Evolutionary conservation across 2,797 vertebrate genomes (phyloP), one percentile per base, ranked within the genome.

Genomic region (Anomalospiza imberbis): DNA sequence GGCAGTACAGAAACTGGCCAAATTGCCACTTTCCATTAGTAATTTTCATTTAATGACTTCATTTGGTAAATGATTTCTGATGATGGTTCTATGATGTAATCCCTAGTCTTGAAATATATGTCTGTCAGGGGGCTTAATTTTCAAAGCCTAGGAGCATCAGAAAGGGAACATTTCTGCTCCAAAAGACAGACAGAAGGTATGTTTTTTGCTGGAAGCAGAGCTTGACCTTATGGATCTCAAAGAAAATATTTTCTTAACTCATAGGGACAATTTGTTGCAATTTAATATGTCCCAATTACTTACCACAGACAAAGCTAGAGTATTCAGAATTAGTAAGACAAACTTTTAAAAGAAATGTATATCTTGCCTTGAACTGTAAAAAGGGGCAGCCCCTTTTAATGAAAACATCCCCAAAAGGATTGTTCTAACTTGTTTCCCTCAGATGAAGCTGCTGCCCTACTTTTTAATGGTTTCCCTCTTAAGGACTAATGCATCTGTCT

Each of bases 401-500:
- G 19, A 54, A 84, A 75, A 38, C 10, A 26, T 84, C 38, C n/a
- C 34, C 6, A 21, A 89, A 89, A 80, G 63, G 36, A 28, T 84
- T 92, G 22, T 51, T 91, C 28, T 36, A 60, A 60, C 79, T 80
- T 62, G 44, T 88, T 94, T 94, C 60, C 79, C 28, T 82, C 31
- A 24, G 40, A 73, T 63, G 47, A 88, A 95, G 45, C 31, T 55
- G 76, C 79, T 93, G 82, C 62, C 79, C 72, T 95, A 63, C 54
- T 77, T 95, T 92, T 51, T 28, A 83, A 78, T 94, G 67, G 67
- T 54, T 92, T 95, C 24, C 14, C 32, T 93, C 68, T 81, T 65
- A 80, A 91, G 44, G 47, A 72, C 68, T 85, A 85, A 77, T 82
- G 68, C 75, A 42, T 88, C 51, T 91, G 47, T 38, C 71, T 62